Evolutionary conservation across 2,888 invertebrate species (phyloP).

Genomic region (Notocelia uddmanniana): DNA sequence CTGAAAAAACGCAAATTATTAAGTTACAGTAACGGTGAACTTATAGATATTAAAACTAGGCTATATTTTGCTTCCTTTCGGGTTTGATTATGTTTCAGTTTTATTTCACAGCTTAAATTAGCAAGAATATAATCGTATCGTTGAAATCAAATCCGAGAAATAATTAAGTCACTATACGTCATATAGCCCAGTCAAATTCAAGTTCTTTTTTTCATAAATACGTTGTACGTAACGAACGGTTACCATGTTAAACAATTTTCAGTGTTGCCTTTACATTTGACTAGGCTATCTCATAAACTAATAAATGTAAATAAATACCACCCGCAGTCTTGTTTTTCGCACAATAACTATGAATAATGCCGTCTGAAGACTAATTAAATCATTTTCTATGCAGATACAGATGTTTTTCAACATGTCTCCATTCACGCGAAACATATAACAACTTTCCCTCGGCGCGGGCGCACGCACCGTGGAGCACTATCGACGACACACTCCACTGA

Average conservation of each 20-base stretch:
- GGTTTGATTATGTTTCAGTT: no score
- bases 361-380: conserved; percentile 9
- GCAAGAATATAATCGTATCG: no score
- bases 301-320: conserved; percentile 8
- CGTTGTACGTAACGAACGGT: no score
- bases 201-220: background rate
- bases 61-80: no score
- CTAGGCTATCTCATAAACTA: background rate
- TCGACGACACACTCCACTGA: background rate
- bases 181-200: background rate
- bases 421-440: conserved; percentile 17
- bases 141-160: background rate
- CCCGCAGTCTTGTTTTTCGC: conserved; percentile 4
- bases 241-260: background rate
- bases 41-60: no score
- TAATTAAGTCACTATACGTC: background rate
- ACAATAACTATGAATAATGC: conserved; percentile 14
- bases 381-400: conserved; percentile 1
- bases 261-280: background rate
- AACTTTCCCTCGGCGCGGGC: conserved; percentile 18
- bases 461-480: conserved; percentile 13
- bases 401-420: conserved; percentile 12
- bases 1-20: no score
- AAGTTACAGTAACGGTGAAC: no score
- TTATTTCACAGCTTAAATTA: no score